Percentiles rank a stretch among this genome's conserved stretches.
phyloP scores from a whole-genome alignment of 2,113 vertebrate species.

The Gopherus evgoodei region DNA sequence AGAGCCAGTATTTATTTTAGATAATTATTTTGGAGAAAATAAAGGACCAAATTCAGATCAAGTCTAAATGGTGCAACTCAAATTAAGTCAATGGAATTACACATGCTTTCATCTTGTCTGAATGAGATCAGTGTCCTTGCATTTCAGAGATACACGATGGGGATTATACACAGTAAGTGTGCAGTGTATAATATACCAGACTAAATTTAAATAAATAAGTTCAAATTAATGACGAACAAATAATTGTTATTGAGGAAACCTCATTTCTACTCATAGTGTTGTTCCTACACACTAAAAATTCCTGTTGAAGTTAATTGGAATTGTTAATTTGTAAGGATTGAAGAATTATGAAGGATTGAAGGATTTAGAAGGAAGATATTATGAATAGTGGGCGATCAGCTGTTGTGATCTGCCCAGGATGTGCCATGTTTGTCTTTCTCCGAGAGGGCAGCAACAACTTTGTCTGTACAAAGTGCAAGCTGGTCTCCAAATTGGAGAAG shows the following conservation, averaged over 20 bases:
- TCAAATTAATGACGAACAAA: not conserved
- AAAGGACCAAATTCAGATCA: not conserved
- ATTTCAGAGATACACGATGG: not conserved
- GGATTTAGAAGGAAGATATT: no score
- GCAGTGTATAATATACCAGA: not conserved
- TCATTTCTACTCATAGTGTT: not conserved
- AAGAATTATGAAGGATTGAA: not conserved
- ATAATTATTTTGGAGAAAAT: not conserved
- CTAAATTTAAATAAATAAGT: not conserved
- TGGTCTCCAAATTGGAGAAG: no score
- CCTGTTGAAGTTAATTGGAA: not conserved
- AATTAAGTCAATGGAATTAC: not conserved
- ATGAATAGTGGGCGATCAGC: no score
- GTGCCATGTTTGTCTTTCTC: no score
- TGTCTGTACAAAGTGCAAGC: no score
- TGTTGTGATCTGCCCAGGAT: no score
- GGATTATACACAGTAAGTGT: not conserved
- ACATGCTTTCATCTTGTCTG: not conserved
- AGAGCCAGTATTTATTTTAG: not conserved
- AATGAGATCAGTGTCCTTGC: not conserved
- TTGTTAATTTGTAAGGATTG: not conserved
- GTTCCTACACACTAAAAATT: not conserved
- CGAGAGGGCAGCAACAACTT: no score
- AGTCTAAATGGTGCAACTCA: not conserved
- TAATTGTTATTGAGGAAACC: conserved; percentile 10